phyloP scores from a whole-genome alignment of 2,888 invertebrate species.

The Creontiades dilutus region DNA sequence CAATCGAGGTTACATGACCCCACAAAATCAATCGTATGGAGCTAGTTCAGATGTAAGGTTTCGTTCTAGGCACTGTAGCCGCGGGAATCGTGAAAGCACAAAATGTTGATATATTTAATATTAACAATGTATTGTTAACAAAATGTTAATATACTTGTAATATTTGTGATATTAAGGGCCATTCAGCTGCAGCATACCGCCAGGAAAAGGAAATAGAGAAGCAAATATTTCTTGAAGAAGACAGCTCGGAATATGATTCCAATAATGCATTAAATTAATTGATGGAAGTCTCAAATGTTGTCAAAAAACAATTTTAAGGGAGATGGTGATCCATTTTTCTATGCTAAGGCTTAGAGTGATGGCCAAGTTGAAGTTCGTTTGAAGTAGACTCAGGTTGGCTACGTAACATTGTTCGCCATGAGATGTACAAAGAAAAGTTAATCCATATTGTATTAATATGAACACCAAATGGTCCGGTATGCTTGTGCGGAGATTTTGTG shows the following conservation, averaged over 20 bases:
- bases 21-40: neutral
- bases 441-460: slow-evolving; percentile 78
- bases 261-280: too few relatives aligned
- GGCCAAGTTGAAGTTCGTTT: too few relatives aligned
- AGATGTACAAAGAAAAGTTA: neutral
- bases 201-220: too few relatives aligned
- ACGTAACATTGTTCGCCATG: neutral
- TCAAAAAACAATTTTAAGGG: too few relatives aligned
- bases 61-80: neutral
- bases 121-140: too few relatives aligned
- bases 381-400: neutral
- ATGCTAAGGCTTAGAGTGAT: too few relatives aligned
- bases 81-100: neutral
- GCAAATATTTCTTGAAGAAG: too few relatives aligned
- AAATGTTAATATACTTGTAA: too few relatives aligned
- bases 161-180: neutral
- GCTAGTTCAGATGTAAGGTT: neutral
- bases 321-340: too few relatives aligned
- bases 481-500: slow-evolving; percentile 77
- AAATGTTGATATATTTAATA: neutral
- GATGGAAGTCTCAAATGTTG: too few relatives aligned
- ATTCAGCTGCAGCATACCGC: neutral
- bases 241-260: too few relatives aligned
- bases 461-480: slow-evolving; percentile 77
- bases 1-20: neutral